Conservation (phyloP, 1,140 invertebrate species). For the Drosophila neocordata region DNA sequence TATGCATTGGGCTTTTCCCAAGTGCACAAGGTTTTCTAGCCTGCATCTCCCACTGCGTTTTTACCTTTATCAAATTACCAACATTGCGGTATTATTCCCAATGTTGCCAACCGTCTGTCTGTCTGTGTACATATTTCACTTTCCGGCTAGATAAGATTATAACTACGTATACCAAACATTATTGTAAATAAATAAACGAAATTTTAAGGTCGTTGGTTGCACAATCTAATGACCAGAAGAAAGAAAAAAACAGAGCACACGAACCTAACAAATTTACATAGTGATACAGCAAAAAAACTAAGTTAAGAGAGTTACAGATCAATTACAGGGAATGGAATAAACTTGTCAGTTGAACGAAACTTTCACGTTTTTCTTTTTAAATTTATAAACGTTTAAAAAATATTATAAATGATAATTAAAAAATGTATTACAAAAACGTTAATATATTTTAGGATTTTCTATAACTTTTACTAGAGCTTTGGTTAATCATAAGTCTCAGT, state of each 20-base stretch:
- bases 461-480: no score
- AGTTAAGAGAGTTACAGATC: background rate
- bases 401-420: no score
- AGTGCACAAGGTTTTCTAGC: constrained; percentile 35
- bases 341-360: constrained; percentile 5
- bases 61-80: constrained; percentile 10
- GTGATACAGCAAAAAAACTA: constrained; percentile 6
- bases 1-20: constrained; percentile 49
- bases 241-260: constrained; percentile 12
- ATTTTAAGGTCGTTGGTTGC: constrained; percentile 64
- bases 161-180: constrained; percentile 34
- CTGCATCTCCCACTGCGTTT: background rate
- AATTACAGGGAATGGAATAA: constrained; percentile 9
- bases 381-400: no score
- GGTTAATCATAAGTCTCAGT: no score
- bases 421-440: no score
- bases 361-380: background rate
- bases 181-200: constrained; percentile 67
- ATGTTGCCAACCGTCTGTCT: constrained; percentile 39
- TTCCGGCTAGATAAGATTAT: constrained; percentile 66
- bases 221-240: constrained; percentile 40
- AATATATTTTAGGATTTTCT: no score
- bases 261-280: constrained; percentile 11
- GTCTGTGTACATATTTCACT: constrained; percentile 26
- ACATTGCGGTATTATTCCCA: constrained; percentile 43